phyloP scores from a whole-genome alignment of 1,140 invertebrate genomes.

The Solen grandis region DNA sequence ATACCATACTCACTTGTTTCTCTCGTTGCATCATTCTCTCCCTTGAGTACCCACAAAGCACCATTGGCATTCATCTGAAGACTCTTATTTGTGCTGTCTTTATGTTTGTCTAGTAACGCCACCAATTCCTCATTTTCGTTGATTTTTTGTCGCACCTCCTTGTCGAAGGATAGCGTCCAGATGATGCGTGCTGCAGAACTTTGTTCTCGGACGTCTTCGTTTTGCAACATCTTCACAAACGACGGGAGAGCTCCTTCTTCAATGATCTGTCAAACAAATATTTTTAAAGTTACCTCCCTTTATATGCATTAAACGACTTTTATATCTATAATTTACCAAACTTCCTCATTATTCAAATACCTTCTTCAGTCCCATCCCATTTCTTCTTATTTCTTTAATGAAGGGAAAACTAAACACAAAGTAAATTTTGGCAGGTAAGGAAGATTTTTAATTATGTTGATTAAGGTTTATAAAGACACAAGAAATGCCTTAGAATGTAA shows the following conservation, averaged over 20 bases:
- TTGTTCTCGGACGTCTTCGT: slow-evolving; percentile 68
- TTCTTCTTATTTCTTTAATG: no score
- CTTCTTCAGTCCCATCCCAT: no score
- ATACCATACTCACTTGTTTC: slow-evolving; percentile 58
- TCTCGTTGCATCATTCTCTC: slow-evolving; percentile 71
- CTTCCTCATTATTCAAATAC: no score
- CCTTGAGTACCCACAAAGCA: slow-evolving; percentile 72
- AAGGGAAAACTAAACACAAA: no score
- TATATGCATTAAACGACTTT: background rate
- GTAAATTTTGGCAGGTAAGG: no score
- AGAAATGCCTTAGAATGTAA: no score
- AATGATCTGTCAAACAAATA: slow-evolving; percentile 64
- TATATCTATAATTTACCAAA: no score
- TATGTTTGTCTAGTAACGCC: slow-evolving; percentile 65
- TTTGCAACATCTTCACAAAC: slow-evolving; percentile 69
- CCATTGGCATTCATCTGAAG: slow-evolving; percentile 71
- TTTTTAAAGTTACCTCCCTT: no score
- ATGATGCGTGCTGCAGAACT: slow-evolving; percentile 63
- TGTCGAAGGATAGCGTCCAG: slow-evolving; percentile 75
- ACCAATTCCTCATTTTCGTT: slow-evolving; percentile 65
- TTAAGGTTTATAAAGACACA: no score
- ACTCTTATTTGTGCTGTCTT: slow-evolving; percentile 61
- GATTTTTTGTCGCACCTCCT: slow-evolving; percentile 66
- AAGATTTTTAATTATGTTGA: no score
- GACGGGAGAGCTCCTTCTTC: slow-evolving; percentile 68